A percentile compares a stretch with the other conserved stretches of the same genome.
Conservation (phyloP, 2,797 vertebrate species). For the Danio tinwini region DNA sequence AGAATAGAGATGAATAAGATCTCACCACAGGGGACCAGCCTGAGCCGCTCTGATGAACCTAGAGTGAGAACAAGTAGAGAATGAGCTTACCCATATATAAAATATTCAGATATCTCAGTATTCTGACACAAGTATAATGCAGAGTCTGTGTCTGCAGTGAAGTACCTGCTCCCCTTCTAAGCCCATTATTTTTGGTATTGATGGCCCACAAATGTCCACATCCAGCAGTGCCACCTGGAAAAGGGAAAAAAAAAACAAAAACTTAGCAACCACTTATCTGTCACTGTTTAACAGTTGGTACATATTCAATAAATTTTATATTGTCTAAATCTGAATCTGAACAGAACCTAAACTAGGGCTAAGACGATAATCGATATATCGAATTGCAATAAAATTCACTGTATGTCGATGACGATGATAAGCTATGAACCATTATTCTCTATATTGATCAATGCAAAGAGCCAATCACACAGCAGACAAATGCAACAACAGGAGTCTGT, state of each 20-base stretch:
- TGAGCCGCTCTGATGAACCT: constrained; percentile 97
- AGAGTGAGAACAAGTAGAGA: background rate
- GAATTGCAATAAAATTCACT: too few relatives aligned
- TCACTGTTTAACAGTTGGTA: background rate
- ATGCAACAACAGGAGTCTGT: too few relatives aligned
- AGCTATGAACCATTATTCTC: too few relatives aligned
- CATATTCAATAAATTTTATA: background rate
- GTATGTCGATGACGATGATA: too few relatives aligned
- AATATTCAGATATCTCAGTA: background rate
- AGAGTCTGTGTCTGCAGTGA: background rate
- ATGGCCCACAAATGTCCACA: constrained; percentile 94
- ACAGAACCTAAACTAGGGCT: too few relatives aligned
- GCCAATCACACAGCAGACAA: too few relatives aligned
- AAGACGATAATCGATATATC: too few relatives aligned
- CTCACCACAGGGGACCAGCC: constrained; percentile 98
- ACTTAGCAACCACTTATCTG: background rate
- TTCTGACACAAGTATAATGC: background rate
- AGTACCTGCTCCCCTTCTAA: constrained; percentile 94
- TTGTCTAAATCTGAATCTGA: too few relatives aligned
- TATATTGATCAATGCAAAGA: too few relatives aligned
- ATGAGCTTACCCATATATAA: background rate
- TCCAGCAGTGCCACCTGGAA: constrained; percentile 92
- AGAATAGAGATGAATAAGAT: background rate
- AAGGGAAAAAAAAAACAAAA: background rate
- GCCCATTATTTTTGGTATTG: constrained; percentile 94